A percentile compares a stretch with the other conserved stretches of the same genome.
Evolutionary conservation across 2,888 invertebrate genomes (phyloP).

Genomic region (Frankliniella intonsa): DNA sequence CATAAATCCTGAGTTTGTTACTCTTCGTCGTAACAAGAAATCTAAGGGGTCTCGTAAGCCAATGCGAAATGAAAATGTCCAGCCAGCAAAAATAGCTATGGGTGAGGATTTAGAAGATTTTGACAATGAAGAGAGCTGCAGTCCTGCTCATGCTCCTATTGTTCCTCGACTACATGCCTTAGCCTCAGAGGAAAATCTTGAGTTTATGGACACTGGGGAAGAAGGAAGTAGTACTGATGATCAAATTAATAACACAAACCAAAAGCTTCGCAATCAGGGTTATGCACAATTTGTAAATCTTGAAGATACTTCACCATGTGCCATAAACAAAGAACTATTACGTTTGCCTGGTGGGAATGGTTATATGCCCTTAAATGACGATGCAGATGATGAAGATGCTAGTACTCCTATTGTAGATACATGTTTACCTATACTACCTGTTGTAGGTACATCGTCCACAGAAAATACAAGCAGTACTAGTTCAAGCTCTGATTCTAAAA

Average conservation of each 20-base stretch:
- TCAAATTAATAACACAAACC: constrained; percentile 52
- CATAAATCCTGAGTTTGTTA: constrained; percentile 52
- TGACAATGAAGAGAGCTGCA: neutral
- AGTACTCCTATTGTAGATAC: constrained; percentile 50
- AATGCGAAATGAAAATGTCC: neutral
- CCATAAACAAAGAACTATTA: constrained; percentile 36
- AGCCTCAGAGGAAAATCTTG: constrained; percentile 70
- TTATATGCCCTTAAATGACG: constrained; percentile 38
- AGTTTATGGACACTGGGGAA: constrained; percentile 79
- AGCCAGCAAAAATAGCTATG: neutral
- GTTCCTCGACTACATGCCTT: constrained; percentile 36
- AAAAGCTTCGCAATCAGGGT: constrained; percentile 53
- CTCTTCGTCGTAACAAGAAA: constrained; percentile 42
- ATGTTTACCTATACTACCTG: constrained; percentile 37
- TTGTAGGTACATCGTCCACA: neutral
- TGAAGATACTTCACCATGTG: constrained; percentile 28
- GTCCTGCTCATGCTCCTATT: neutral
- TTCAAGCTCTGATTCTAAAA: neutral
- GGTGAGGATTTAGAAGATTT: constrained; percentile 9
- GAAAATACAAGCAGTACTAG: neutral
- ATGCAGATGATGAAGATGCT: constrained; percentile 45
- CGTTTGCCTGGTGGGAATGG: constrained; percentile 35
- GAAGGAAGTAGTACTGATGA: constrained; percentile 59
- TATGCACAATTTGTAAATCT: constrained; percentile 62
- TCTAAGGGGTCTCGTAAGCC: constrained; percentile 41